Base-by-base conservation (phyloP, 2,888 invertebrate species). In the Aporophyla nigra region DNA sequence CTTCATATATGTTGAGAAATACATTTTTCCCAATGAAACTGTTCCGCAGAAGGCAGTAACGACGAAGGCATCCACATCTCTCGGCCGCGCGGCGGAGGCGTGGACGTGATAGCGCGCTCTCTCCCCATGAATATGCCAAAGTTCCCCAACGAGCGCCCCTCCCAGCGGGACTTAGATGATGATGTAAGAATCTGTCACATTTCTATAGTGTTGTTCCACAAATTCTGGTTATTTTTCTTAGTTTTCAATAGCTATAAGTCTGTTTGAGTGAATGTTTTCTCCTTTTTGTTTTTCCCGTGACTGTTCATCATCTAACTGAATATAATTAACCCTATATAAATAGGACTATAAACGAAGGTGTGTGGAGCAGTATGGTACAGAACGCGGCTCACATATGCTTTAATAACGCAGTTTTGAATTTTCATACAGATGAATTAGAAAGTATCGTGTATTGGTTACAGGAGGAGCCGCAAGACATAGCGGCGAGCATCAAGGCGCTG, bases 401-500 rank as follows among this genome's bases (percentile, higher is more conserved):
- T 21, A 6, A 5, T 46, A 27, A 21, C 21, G 53, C 9, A 49
- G 12, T 7, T 21, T 33, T 67, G 16, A 4, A 53, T 53, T 67
- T 67, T 16, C 27, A 43, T n/a, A 33, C 9, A 33, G 21, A 63
- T 71, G 19, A 54, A 53, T 63, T 21, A 53, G 46, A 27, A 51
- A 49, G 40, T 40, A 14, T n/a, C 16, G 24, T 33, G 14, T 53
- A 43, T 54, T 65, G n/a, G 12, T 79, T 78, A 84, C 95, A 97
- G 93, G 97, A 97, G 90, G 97, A 98, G 90, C 97, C 98, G 51
- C 97, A 97, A 82, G 98, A 99, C 93, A 99, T 99, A 92, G 98
- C 99, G 84, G 99, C 99, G 62, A 98, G 98, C 93, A 99, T 99
- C 93, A 98, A 98, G 94, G 99, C 99, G n/a, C 95, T 99, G 90